A percentile compares a stretch with the other conserved stretches of the same genome.
phyloP scores from a whole-genome alignment of 2,797 vertebrate genomes.

The Podargus strigoides region DNA sequence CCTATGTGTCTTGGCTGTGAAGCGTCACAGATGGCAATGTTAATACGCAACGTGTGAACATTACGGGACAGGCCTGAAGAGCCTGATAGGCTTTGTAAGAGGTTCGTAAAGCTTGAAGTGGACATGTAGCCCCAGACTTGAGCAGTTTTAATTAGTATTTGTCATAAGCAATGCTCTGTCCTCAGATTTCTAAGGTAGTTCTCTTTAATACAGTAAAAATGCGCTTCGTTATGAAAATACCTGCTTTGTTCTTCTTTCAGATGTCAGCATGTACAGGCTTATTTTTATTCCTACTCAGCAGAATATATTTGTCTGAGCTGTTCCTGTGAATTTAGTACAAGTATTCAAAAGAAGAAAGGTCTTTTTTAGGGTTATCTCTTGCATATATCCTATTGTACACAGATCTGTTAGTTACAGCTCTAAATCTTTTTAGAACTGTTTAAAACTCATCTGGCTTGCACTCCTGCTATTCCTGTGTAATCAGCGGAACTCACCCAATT shows the following conservation, averaged over 20 bases:
- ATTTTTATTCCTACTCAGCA: not conserved
- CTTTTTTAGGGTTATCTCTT: conserved; percentile 2
- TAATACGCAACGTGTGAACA: not conserved
- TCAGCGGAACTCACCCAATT: not conserved
- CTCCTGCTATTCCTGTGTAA: not conserved
- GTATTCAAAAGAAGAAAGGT: not conserved
- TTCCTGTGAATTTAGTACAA: not conserved
- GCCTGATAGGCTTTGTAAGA: not conserved
- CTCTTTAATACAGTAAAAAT: not conserved
- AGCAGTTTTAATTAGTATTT: not conserved
- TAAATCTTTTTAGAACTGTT: conserved; percentile 46
- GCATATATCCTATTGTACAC: not conserved
- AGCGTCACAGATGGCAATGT: not conserved
- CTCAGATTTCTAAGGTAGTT: conserved; percentile 7
- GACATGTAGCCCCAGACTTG: not conserved
- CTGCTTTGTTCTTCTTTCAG: conserved; percentile 31
- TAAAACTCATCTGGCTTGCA: conserved; percentile 7
- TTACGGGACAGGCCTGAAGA: not conserved
- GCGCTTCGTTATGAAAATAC: conserved; percentile 7
- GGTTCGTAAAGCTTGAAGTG: not conserved
- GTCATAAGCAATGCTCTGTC: not conserved
- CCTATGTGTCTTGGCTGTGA: not conserved
- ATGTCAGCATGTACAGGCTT: not conserved
- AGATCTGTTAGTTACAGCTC: conserved; percentile 20
- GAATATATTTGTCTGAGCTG: not conserved